Evolutionary conservation across 2,113 vertebrate species (phyloP).

Genomic region (Takifugu bimaculatus): DNA sequence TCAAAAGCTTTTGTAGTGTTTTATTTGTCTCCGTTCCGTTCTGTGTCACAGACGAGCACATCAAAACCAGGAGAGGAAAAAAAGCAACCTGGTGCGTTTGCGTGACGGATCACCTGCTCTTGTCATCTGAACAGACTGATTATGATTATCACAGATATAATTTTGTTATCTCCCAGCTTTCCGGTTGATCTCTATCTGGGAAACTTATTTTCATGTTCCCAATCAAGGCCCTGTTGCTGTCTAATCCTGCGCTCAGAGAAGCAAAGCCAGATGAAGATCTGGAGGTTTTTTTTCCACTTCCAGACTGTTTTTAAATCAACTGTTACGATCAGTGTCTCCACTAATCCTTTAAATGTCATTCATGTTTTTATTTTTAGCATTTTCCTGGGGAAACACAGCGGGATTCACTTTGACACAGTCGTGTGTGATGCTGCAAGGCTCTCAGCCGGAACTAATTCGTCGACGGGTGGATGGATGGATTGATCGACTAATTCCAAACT

Average conservation of each 20-base stretch:
- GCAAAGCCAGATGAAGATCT: slow-evolving; percentile 62
- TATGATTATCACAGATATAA: slow-evolving; percentile 47
- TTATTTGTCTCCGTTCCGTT: neutral
- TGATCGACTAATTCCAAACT: too few relatives aligned
- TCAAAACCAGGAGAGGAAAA: neutral
- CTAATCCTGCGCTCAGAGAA: slow-evolving; percentile 65
- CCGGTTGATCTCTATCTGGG: slow-evolving; percentile 58
- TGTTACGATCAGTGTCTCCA: slow-evolving; percentile 55
- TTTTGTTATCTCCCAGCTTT: slow-evolving; percentile 34
- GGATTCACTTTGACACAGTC: slow-evolving; percentile 5
- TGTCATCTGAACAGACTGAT: slow-evolving; percentile 49
- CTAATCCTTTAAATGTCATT: slow-evolving; percentile 60
- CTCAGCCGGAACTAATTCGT: slow-evolving; percentile 10
- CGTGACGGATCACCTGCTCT: slow-evolving; percentile 35
- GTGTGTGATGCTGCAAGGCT: neutral
- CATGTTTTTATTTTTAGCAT: slow-evolving; percentile 47
- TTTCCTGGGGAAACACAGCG: slow-evolving; percentile 22
- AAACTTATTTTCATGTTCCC: slow-evolving; percentile 66
- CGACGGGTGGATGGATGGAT: neutral
- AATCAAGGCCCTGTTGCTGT: slow-evolving; percentile 61
- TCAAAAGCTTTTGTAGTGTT: neutral
- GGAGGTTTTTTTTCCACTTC: slow-evolving; percentile 51
- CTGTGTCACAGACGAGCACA: neutral
- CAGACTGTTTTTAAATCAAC: slow-evolving; percentile 56
- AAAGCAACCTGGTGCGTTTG: slow-evolving; percentile 9